These are phyloP conservation scores for Falco rusticolus DNA, from an alignment of 2,797 vertebrate species.

Conservation along the genomic window DNA sequence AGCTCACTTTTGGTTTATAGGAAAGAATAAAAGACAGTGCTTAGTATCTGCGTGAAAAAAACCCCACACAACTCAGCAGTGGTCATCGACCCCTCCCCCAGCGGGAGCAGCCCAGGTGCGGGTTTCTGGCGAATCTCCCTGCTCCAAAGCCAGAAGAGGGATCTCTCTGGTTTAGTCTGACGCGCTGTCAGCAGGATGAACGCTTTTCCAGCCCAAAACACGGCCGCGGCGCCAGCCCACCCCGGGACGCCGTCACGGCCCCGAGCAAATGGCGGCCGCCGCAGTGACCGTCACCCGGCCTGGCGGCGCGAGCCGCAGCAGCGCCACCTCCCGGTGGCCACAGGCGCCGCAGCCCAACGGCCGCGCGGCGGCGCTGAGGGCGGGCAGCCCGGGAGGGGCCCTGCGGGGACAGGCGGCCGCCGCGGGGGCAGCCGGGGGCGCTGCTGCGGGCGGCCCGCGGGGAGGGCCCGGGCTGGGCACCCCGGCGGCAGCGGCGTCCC, in stretches of 20 bases:
- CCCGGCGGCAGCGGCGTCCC: too few relatives aligned
- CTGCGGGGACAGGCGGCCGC: too few relatives aligned
- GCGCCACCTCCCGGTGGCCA: too few relatives aligned
- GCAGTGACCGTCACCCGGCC: fast-evolving
- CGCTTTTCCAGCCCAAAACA: fast-evolving
- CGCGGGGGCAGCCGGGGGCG: too few relatives aligned
- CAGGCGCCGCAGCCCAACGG: too few relatives aligned
- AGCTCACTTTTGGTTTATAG: background rate
- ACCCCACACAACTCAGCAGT: background rate
- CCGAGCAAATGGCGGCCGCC: background rate
- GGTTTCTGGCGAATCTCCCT: too few relatives aligned
- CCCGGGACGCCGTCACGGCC: fast-evolving
- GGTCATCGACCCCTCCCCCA: too few relatives aligned
- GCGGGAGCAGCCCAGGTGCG: background rate
- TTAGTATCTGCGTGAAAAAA: background rate
- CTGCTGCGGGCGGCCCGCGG: too few relatives aligned
- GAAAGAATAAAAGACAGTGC: background rate
- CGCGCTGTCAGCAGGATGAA: fast-evolving
- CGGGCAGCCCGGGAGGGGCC: too few relatives aligned
- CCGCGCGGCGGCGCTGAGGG: too few relatives aligned
- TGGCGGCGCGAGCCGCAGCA: background rate
- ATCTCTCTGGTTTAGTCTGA: background rate
- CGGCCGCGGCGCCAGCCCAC: fast-evolving
- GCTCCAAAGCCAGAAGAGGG: too few relatives aligned
- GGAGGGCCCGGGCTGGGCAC: too few relatives aligned